A percentile compares a stretch with the other conserved stretches of the same genome.
Conservation (phyloP, 1,140 invertebrate genomes). For the Venturia canescens region DNA sequence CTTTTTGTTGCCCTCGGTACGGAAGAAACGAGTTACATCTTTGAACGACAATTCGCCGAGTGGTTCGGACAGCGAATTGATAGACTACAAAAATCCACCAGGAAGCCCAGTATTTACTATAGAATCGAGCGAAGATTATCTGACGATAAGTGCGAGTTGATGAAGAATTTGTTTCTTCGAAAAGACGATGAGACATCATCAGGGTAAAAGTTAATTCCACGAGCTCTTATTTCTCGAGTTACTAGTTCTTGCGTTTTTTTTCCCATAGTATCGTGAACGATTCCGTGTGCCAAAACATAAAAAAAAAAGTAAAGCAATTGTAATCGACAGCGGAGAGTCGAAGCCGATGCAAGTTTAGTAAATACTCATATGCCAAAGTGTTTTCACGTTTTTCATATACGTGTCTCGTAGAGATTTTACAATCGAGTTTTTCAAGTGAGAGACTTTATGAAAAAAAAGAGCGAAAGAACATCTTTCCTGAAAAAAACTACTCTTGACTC, state of each 20-base stretch:
- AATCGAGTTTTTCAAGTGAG: background rate
- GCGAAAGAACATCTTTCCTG: background rate
- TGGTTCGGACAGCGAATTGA: slow-evolving; percentile 57
- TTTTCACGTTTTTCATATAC: slow-evolving; percentile 40
- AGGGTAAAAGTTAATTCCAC: slow-evolving; percentile 8
- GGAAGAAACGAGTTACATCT: slow-evolving; percentile 47
- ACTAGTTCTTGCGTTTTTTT: background rate
- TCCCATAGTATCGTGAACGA: background rate
- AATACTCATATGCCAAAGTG: slow-evolving; percentile 54
- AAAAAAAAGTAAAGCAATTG: slow-evolving; percentile 47
- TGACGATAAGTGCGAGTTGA: slow-evolving; percentile 54
- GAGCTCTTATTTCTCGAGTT: no score
- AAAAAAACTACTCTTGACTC: no score
- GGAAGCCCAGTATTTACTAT: slow-evolving; percentile 70
- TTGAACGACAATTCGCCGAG: slow-evolving; percentile 40
- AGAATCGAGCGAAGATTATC: slow-evolving; percentile 63
- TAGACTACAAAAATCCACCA: slow-evolving; percentile 62
- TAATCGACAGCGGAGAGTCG: background rate
- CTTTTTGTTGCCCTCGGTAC: slow-evolving; percentile 84
- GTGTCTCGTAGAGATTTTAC: slow-evolving; percentile 25
- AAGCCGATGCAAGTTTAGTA: no score
- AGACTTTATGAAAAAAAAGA: background rate
- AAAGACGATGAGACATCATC: slow-evolving; percentile 31
- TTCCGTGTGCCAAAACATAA: slow-evolving; percentile 39
- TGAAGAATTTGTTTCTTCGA: background rate